phyloP scores from a whole-genome alignment of 2,113 vertebrate species.

The Numida meleagris region DNA sequence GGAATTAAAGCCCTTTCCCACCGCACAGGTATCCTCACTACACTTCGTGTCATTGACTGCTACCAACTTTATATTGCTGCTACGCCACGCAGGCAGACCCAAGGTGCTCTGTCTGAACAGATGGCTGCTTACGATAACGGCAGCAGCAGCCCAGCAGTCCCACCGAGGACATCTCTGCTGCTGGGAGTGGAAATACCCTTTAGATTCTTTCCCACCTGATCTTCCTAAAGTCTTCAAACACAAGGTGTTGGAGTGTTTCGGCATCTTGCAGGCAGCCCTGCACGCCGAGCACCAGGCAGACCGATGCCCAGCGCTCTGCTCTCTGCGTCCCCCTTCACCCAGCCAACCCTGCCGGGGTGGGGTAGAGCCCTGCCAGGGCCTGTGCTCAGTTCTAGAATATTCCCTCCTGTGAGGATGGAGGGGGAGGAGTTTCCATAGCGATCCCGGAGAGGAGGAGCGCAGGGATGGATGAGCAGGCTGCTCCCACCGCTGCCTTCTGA shows the following conservation, averaged over 20 bases:
- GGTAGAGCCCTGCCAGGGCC: background rate
- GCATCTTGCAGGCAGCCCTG: background rate
- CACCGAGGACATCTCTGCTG: background rate
- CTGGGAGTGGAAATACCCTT: background rate
- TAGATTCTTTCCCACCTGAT: background rate
- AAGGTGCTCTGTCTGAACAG: background rate
- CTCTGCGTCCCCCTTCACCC: background rate
- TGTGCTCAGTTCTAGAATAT: background rate
- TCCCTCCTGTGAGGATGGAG: background rate
- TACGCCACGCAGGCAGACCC: background rate
- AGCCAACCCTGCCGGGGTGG: background rate
- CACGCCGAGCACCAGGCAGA: background rate
- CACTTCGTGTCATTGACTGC: background rate
- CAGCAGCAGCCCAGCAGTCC: background rate
- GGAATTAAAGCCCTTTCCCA: background rate
- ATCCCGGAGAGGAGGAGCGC: background rate
- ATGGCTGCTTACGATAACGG: background rate
- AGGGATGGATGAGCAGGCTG: background rate
- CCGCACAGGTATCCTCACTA: background rate
- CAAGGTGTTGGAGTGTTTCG: background rate
- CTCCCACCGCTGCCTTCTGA: background rate
- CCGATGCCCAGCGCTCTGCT: background rate
- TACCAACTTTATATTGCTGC: background rate
- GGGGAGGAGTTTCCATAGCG: background rate
- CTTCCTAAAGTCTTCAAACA: background rate